Evolutionary conservation across 1,140 invertebrate genomes (phyloP).

Genomic region (Drosophila rhopaloa): DNA sequence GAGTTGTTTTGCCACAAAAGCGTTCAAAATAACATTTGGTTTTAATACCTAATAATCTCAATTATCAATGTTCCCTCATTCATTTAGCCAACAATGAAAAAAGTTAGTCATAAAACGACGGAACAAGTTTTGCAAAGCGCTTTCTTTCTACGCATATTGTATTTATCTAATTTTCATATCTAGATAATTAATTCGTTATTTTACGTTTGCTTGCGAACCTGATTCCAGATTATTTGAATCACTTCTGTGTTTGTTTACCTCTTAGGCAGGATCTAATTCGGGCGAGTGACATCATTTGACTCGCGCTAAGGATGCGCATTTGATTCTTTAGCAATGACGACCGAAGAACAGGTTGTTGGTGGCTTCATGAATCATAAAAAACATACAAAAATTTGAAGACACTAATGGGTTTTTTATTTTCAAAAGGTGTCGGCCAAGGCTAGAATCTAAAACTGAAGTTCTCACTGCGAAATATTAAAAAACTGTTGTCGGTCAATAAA

Average conservation of each 20-base stretch:
- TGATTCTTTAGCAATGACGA: slow-evolving; percentile 4
- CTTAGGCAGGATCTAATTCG: slow-evolving; percentile 46
- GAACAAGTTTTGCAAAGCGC: slow-evolving; percentile 47
- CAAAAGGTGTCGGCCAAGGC: slow-evolving; percentile 41
- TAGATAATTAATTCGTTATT: slow-evolving; percentile 28
- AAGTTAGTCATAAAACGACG: slow-evolving; percentile 15
- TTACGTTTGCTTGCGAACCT: slow-evolving; percentile 43
- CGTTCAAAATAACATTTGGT: slow-evolving; percentile 16
- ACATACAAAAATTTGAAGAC: slow-evolving; percentile 32
- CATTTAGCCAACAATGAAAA: slow-evolving; percentile 28
- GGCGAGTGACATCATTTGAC: slow-evolving; percentile 30
- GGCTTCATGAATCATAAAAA: slow-evolving; percentile 26
- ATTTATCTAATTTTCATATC: slow-evolving; percentile 12
- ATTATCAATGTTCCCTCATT: slow-evolving; percentile 48
- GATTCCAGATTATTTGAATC: slow-evolving; percentile 38
- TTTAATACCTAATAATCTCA: slow-evolving; percentile 50
- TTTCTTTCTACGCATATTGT: slow-evolving; percentile 39
- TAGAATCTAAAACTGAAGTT: slow-evolving; percentile 13
- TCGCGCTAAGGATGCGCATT: slow-evolving; percentile 43
- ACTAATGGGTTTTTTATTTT: slow-evolving; percentile 36
- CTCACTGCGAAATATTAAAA: slow-evolving; percentile 27
- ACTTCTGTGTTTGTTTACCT: slow-evolving; percentile 36
- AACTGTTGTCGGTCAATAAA: slow-evolving; percentile 2
- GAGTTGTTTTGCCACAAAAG: slow-evolving; percentile 12
- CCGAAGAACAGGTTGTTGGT: slow-evolving; percentile 22